A percentile compares a stretch with the other conserved stretches of the same genome.
phyloP scores from a whole-genome alignment of 2,888 invertebrate genomes.

The Drosophila pegasa region DNA sequence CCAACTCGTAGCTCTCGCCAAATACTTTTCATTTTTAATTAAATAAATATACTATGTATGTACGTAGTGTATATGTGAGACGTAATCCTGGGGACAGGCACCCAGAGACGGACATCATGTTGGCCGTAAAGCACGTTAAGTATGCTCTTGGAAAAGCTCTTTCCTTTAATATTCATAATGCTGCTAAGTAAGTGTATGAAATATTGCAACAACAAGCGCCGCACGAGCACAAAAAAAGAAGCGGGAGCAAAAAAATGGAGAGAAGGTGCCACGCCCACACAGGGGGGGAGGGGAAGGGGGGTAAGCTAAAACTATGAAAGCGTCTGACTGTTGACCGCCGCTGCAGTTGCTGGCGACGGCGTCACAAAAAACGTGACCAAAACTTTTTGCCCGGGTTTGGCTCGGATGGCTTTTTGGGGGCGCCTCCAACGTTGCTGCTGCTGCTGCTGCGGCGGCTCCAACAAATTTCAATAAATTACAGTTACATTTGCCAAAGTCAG shows the following conservation, averaged over 20 bases:
- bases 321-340: slow-evolving; percentile 67
- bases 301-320: slow-evolving; percentile 40
- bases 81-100: not conserved
- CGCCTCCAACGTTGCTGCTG: slow-evolving; percentile 11
- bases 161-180: slow-evolving; percentile 15
- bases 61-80: not conserved
- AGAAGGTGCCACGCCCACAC: not conserved
- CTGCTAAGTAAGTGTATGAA: slow-evolving; percentile 21
- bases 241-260: not conserved
- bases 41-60: not conserved
- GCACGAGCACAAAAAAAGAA: not conserved
- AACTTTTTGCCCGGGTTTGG: slow-evolving; percentile 62
- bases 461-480: slow-evolving; percentile 80
- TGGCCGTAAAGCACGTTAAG: not conserved
- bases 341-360: slow-evolving; percentile 62
- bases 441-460: slow-evolving; percentile 16
- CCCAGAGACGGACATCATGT: not conserved
- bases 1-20: not conserved
- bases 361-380: slow-evolving; percentile 72
- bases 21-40: not conserved
- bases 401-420: slow-evolving; percentile 22
- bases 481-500: slow-evolving; percentile 75
- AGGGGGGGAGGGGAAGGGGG: not conserved
- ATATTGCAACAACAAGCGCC: slow-evolving; percentile 13
- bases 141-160: not conserved